Base-by-base conservation (phyloP, 2,888 invertebrate genomes). In the Agrotis clavis region DNA sequence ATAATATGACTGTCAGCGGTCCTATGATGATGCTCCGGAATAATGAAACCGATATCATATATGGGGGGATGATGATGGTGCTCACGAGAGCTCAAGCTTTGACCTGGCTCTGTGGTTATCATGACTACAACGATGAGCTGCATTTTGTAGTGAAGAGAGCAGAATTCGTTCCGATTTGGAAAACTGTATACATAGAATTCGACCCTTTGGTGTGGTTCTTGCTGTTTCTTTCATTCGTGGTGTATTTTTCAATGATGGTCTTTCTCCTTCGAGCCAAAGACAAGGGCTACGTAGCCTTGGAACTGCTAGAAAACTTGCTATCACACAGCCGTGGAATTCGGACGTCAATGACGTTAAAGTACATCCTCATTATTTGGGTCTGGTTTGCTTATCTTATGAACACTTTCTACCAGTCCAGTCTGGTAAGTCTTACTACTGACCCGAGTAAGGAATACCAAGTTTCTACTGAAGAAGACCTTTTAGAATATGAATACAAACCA, bases 361-460 rank as follows among this genome's bases (percentile, higher is more conserved):
- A 67, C 4, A 71, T 90, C 4, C 77, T 89, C 11, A 81, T 91
- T 13, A 71, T 84, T 7, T 93, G 92, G 92, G 69, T 92, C 4
- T 84, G 87, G 84, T 92, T 91, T 48, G 87, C 90, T 4, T 91
- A 87, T 69, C 72, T 93, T 1, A 84, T 93, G 3, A 90, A 89
- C 62, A 71, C 86, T 0, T 88, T 85, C 67, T 94, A 93, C 62
- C 88, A 89, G 45, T 88, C 92, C 0, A 89, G 84, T 61, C 77
- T 93, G 13, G 85, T 90, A 14, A 90, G 92, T 77, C 68, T 92
- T 0, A 88, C 86, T 3, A 88, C 90, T 0, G 73, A 91, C 45
- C 91, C 92, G 0, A 71, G 74, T 2, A 69, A 74, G 11, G 85
- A 87, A 18, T 89, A 92, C 67, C 94, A 94, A 80, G 85, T 93